Base-by-base conservation (phyloP, 2,888 invertebrate species). In the Pseudococcus viburni region DNA sequence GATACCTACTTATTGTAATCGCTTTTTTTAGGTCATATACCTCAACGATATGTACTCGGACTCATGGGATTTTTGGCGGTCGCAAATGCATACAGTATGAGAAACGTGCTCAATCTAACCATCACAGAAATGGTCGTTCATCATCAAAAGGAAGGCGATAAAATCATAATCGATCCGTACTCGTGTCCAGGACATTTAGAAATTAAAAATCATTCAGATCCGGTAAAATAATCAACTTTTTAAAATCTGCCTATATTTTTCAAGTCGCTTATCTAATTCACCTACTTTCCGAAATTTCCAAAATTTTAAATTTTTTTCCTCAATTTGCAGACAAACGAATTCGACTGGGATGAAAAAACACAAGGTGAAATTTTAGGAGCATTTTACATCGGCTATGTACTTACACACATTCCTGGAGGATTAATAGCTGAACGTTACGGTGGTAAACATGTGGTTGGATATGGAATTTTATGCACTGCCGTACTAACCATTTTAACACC, bases 361-460 rank as follows among this genome's bases (percentile, higher is more conserved):
- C 92, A 92, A 90, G 93, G 93, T 0, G 90, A 92, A 87, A 91
- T 93, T 17, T 91, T 93, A 26, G 91, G 92, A 11, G 91, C 92
- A 0, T 93, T 93, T 90, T 93, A 93, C 91, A 93, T 92, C 91
- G 93, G 93, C 33, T 93, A 93, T 90, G 92, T 93, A 19, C 86
- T 92, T 8, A 92, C 93, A 0, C 93, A 93, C 90, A 90, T 93
- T 15, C 93, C 93, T 55, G 93, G 92, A 89, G 93, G 93, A 90
- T 90, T 91, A 88, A 90, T 93, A 87, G 92, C 93, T 0, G 92
- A 92, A 88, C 91, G 90, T 68, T 91, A 91, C 89, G 93, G 93
- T 19, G 93, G 93, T 5, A 93, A 93, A 90, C 92, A 92, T 90
- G 90, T 93, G 64, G 91, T 92, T 90, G 93, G 93, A 1, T 90